Evolutionary conservation across 2,888 invertebrate species (phyloP).

Genomic region (Dasypolia templi): DNA sequence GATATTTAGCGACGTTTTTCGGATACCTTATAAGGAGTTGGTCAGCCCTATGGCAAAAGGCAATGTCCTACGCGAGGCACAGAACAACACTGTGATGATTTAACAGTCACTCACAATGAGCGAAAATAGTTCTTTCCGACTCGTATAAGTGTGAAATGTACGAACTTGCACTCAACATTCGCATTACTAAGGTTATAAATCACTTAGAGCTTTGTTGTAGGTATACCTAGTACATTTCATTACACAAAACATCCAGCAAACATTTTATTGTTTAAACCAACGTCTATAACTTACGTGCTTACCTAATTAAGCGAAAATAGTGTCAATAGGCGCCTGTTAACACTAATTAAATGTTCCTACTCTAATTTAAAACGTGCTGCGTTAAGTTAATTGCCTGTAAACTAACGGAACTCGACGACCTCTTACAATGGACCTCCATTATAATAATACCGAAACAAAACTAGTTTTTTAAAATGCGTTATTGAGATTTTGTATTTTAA

Average conservation of each 20-base stretch:
- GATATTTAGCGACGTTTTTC: conserved; percentile 42
- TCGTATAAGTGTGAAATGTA: conserved; percentile 70
- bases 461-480: conserved; percentile 73
- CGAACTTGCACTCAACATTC: conserved; percentile 54
- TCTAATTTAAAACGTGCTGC: conserved; percentile 72
- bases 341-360: conserved; percentile 58
- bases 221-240: conserved; percentile 10
- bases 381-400: conserved; percentile 76
- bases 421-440: conserved; percentile 69
- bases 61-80: conserved; percentile 83
- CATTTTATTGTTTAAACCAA: conserved; percentile 45
- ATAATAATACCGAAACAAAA: conserved; percentile 73
- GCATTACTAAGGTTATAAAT: conserved; percentile 34
- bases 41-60: conserved; percentile 75
- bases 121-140: conserved; percentile 85
- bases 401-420: conserved; percentile 73
- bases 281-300: conserved; percentile 37
- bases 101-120: conserved; percentile 81
- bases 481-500: conserved; percentile 69
- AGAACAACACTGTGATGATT: conserved; percentile 85
- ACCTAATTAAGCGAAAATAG: conserved; percentile 44
- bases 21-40: conserved; percentile 17
- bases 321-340: conserved; percentile 50
- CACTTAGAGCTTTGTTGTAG: conserved; percentile 46
- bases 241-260: conserved; percentile 26